Evolutionary conservation across 2,113 vertebrate genomes (phyloP).

Genomic region (Tringa solitaria): DNA sequence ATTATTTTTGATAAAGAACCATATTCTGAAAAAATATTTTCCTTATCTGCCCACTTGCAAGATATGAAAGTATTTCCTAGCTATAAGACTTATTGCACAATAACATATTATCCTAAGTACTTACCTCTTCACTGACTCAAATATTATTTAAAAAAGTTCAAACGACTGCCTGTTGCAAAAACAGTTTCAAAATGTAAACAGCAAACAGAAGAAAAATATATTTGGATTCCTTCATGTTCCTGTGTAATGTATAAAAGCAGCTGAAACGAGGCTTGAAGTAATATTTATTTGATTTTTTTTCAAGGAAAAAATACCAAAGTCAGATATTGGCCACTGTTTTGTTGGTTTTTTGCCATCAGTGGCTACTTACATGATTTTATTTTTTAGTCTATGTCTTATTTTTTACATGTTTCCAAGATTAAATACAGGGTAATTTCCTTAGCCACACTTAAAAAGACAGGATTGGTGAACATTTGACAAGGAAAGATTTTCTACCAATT

Average conservation of each 20-base stretch:
- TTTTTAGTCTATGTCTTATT: neutral
- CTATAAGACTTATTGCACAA: neutral
- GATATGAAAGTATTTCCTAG: neutral
- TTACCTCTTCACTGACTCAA: neutral
- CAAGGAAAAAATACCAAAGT: too few species aligned
- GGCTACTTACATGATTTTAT: neutral
- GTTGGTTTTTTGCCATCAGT: neutral
- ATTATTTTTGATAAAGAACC: neutral
- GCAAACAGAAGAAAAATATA: neutral
- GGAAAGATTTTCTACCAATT: neutral
- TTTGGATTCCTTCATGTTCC: neutral
- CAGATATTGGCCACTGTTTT: neutral
- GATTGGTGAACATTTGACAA: neutral
- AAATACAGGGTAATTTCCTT: neutral
- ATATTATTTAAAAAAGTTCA: neutral
- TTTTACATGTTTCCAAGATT: neutral
- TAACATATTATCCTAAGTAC: neutral
- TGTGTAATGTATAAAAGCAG: neutral
- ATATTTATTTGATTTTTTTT: neutral
- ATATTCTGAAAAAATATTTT: neutral
- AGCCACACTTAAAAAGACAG: neutral
- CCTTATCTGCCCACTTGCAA: neutral
- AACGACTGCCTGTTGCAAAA: neutral
- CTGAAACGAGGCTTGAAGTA: neutral
- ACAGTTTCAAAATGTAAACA: neutral